Conservation (phyloP, 1,140 invertebrate genomes). For the Diabrotica undecimpunctata region DNA sequence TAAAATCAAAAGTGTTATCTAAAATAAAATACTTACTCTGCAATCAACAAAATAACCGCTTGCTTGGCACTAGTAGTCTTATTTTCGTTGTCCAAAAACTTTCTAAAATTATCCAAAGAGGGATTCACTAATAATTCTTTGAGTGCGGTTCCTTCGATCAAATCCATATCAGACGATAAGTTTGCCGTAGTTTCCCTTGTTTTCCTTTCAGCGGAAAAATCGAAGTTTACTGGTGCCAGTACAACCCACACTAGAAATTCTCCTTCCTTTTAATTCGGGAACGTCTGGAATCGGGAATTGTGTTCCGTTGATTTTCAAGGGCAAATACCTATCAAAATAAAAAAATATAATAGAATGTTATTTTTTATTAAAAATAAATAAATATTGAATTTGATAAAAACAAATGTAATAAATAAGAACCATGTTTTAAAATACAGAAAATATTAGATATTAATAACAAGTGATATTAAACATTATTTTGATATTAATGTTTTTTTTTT, state of each 20-base stretch:
- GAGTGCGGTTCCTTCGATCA: constrained; percentile 65
- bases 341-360: not conserved
- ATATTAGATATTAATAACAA: no score
- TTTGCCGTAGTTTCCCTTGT: constrained; percentile 49
- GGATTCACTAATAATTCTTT: constrained; percentile 73
- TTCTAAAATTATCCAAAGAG: constrained; percentile 70
- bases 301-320: constrained; percentile 77
- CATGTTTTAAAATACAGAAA: no score
- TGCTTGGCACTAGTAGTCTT: constrained; percentile 67
- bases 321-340: constrained; percentile 60
- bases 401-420: not conserved
- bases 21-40: constrained; percentile 59
- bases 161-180: constrained; percentile 57
- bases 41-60: constrained; percentile 73
- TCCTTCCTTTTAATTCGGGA: constrained; percentile 65
- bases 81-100: constrained; percentile 73
- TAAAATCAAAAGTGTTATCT: not conserved
- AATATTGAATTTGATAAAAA: not conserved
- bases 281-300: constrained; percentile 77
- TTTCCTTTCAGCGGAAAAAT: constrained; percentile 39
- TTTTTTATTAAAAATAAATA: no score
- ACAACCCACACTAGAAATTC: constrained; percentile 78
- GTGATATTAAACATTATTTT: no score
- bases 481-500: no score
- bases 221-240: constrained; percentile 70